Evolutionary conservation across 2,888 invertebrate genomes (phyloP).

Genomic region (Coleophora deauratella): DNA sequence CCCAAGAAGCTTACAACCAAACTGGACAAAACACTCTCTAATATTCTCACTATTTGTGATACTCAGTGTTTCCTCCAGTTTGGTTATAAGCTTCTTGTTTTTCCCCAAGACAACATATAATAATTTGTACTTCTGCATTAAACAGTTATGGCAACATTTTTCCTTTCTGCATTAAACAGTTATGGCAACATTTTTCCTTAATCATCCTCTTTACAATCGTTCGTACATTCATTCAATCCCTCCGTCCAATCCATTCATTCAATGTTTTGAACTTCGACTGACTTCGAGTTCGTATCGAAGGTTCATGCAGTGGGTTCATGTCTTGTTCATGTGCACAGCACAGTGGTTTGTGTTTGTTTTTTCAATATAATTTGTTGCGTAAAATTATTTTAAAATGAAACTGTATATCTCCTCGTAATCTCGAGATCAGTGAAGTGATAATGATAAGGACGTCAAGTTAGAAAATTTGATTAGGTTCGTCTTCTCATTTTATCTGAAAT

Average conservation of each 20-base stretch:
- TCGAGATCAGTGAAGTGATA: slow-evolving; percentile 2
- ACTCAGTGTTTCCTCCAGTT: too few species aligned
- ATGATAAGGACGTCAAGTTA: background rate
- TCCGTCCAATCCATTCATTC: slow-evolving; percentile 1
- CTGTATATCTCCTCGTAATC: slow-evolving; percentile 3
- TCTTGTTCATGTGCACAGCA: too few species aligned
- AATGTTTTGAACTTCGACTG: too few species aligned
- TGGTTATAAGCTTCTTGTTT: too few species aligned
- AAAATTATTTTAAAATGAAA: slow-evolving; percentile 6
- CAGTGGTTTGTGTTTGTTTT: background rate
- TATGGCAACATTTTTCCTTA: background rate
- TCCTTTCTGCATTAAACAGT: too few species aligned
- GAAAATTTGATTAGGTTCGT: slow-evolving; percentile 69
- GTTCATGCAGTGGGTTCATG: too few species aligned
- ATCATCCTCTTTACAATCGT: background rate
- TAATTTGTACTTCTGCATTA: too few species aligned
- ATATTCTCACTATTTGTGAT: too few species aligned
- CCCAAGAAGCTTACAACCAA: too few species aligned
- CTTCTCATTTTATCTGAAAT: slow-evolving; percentile 40
- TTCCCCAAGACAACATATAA: too few species aligned
- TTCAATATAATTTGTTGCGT: slow-evolving; percentile 2
- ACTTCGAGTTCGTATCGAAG: too few species aligned
- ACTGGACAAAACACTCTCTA: too few species aligned
- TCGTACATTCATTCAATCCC: background rate
- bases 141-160: background rate